These are phyloP conservation scores for Malurus melanocephalus DNA, from an alignment of 2,113 vertebrate genomes.

Conservation along the genomic window DNA sequence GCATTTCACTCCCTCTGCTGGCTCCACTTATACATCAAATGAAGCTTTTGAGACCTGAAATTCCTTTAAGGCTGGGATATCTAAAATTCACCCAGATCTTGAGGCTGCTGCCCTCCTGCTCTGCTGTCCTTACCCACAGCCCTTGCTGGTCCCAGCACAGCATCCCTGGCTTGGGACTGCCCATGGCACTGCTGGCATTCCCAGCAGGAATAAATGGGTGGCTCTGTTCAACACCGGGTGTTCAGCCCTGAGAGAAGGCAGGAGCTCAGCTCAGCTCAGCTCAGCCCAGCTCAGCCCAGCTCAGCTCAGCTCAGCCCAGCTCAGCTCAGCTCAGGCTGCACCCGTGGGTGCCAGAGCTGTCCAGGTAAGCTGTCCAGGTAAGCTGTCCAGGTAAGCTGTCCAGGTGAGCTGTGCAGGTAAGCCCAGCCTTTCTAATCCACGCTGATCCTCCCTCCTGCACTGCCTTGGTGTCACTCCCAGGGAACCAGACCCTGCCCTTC, in stretches of 20 bases:
- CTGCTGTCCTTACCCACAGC: neutral
- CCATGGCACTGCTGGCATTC: neutral
- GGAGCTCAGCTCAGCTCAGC: neutral
- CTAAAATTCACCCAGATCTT: neutral
- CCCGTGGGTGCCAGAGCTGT: no score
- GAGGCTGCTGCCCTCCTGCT: neutral
- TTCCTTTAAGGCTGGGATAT: neutral
- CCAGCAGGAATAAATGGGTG: accelerated
- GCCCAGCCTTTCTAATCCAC: no score
- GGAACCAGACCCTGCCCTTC: neutral
- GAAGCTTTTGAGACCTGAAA: neutral
- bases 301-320: no score
- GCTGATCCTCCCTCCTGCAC: accelerated
- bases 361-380: no score
- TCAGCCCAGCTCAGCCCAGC: no score
- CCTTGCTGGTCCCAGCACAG: neutral
- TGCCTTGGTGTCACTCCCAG: neutral
- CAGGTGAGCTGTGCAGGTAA: no score
- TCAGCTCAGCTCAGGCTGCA: no score
- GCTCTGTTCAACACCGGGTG: accelerated
- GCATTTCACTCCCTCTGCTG: constrained; percentile 53
- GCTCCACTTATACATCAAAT: neutral
- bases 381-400: no score
- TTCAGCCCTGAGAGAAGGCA: neutral
- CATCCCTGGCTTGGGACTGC: accelerated